Base-by-base conservation (phyloP, 2,888 invertebrate genomes). In the Metalampra italica region DNA sequence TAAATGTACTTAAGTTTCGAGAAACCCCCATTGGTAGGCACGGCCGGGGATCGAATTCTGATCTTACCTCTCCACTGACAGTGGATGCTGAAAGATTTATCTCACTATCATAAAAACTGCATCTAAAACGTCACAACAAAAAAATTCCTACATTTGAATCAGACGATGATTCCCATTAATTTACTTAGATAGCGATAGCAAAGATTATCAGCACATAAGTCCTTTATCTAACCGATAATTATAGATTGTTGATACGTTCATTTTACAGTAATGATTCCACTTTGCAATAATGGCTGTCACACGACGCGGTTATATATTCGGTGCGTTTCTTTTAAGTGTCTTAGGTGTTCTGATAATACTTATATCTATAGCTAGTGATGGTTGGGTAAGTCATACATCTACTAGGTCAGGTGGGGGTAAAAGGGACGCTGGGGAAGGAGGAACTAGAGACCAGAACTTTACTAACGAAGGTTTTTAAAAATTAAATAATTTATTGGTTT, bases 251-350 rank as follows among this genome's bases (percentile, higher is more conserved):
- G 43, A 44, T 15, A 36, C n/a, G 3, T 36, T 47, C 3, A 41
- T 14, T 9, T 36, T 29, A 37, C 37, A 12, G 1, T 37, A 7
- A 3, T 12, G 7, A 12, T 7, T 37, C 9, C 3, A 12, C n/a
- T 12, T 46, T 50, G 11, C 60, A 75, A 68, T n/a, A 43, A 90
- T 90, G 90, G 89, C 89, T 55, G 88, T 83, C 13, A 86, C 85
- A 7, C 67, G 84, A 9, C 75, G 86, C 1, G 82, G 73, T 30
- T 88, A 79, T 38, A 83, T 90, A 57, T 88, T 87, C 42, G 64
- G 78, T 49, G 78, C 85, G 9, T 90, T 90, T 59, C 46, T 88
- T 7, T 72, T 66, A 0, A 78, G 88, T 69, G 71, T 84, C 3
- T 45, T 84, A 4, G 72, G 79, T 64, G 77, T 85, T n/a, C 55